Percentiles rank a stretch among this genome's conserved stretches.
Conservation (phyloP, 2,113 vertebrate species). For the Forbesichthys agassizii region DNA sequence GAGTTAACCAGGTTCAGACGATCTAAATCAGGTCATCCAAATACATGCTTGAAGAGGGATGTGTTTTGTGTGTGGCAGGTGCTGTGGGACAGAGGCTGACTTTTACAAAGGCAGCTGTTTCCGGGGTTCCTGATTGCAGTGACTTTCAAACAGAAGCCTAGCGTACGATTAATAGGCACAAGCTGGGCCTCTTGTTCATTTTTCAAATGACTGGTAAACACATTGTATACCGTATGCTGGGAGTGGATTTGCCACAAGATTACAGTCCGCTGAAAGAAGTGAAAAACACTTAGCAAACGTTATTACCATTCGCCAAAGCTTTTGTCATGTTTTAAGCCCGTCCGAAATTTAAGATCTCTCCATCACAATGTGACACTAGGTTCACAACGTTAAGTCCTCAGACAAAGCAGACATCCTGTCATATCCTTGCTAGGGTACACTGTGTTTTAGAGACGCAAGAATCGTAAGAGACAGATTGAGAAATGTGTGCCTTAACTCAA, state of each 20-base stretch:
- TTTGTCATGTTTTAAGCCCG: constrained; percentile 16
- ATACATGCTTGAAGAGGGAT: too few relatives aligned
- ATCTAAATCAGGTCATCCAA: too few relatives aligned
- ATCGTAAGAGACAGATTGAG: background rate
- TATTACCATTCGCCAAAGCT: constrained; percentile 54
- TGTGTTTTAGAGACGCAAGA: too few relatives aligned
- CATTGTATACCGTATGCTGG: constrained; percentile 24
- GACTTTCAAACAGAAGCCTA: constrained; percentile 12
- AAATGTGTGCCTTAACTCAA: constrained; percentile 16
- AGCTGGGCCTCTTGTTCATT: constrained; percentile 62
- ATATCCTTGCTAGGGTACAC: too few relatives aligned
- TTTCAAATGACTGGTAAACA: constrained; percentile 67
- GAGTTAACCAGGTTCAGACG: background rate
- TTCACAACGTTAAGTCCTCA: constrained; percentile 30
- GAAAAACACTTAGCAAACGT: constrained; percentile 49
- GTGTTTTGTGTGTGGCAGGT: too few relatives aligned
- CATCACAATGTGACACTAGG: constrained; percentile 31
- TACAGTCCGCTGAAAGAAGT: constrained; percentile 24
- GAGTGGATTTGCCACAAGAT: constrained; percentile 30
- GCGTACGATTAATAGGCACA: constrained; percentile 59
- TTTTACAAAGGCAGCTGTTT: constrained; percentile 47
- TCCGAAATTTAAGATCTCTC: constrained; percentile 47
- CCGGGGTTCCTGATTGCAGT: constrained; percentile 32
- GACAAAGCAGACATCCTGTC: constrained; percentile 14
- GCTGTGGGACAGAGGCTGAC: background rate